phyloP scores from a whole-genome alignment of 2,797 vertebrate genomes.

The Potorous gilbertii region DNA sequence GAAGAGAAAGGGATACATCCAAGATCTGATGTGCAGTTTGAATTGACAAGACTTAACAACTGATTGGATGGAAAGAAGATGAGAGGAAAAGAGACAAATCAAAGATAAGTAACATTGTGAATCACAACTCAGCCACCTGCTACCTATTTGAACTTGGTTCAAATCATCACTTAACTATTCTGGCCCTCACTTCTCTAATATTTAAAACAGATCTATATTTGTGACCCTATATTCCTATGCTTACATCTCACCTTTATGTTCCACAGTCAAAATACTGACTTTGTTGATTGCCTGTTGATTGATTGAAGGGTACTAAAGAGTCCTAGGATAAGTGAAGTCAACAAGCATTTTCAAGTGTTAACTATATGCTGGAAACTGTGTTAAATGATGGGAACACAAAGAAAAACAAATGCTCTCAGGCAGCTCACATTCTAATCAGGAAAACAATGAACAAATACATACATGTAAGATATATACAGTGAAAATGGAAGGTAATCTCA shows the following conservation, averaged over 20 bases:
- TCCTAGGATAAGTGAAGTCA: not conserved
- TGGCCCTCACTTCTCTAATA: not conserved
- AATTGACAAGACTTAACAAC: not conserved
- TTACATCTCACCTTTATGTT: not conserved
- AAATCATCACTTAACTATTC: not conserved
- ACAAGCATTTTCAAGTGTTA: not conserved
- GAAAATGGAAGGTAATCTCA: not conserved
- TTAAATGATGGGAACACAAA: not conserved
- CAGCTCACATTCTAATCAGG: not conserved
- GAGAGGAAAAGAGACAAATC: not conserved
- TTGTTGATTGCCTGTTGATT: not conserved
- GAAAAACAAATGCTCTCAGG: not conserved
- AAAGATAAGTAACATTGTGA: not conserved
- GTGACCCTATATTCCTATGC: not conserved
- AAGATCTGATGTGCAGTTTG: not conserved
- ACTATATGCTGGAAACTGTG: not conserved
- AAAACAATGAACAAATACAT: not conserved
- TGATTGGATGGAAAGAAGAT: not conserved
- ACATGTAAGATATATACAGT: not conserved
- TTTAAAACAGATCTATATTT: not conserved
- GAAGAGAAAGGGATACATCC: not conserved
- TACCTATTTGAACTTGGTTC: not conserved
- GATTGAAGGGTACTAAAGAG: not conserved
- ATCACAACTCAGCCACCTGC: not conserved
- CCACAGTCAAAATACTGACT: not conserved